Percentiles rank a stretch among this genome's conserved stretches.
Evolutionary conservation across 2,797 vertebrate species (phyloP).

Genomic region (Adelosebastes latens): DNA sequence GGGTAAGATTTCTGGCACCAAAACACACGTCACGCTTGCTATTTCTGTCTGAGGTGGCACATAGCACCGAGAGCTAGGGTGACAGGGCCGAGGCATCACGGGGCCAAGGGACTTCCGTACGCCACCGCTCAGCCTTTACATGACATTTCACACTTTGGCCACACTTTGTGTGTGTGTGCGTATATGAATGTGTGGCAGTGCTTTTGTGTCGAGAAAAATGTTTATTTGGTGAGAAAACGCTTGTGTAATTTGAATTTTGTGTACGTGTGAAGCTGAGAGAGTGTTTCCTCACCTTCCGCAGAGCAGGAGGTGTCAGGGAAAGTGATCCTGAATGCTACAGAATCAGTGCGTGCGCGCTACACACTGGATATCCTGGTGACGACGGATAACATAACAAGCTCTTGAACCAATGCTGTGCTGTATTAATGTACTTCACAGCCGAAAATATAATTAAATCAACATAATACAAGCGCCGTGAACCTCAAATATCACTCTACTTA

Average conservation of each 20-base stretch:
- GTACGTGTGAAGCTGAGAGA: conserved; percentile 22
- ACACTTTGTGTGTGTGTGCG: background rate
- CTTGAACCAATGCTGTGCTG: background rate
- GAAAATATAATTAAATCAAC: background rate
- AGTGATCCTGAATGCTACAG: conserved; percentile 14
- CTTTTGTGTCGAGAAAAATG: background rate
- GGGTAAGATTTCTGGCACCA: conserved; percentile 89
- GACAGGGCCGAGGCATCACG: conserved; percentile 67
- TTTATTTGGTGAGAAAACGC: background rate
- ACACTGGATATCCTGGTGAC: conserved; percentile 27
- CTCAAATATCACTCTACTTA: background rate
- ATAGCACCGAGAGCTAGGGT: conserved; percentile 80
- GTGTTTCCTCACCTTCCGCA: conserved; percentile 24
- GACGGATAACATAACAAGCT: background rate
- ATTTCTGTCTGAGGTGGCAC: conserved; percentile 79
- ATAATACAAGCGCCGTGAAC: background rate
- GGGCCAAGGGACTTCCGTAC: conserved; percentile 67
- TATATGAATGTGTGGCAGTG: background rate
- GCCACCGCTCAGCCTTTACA: conserved; percentile 35
- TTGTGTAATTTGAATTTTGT: background rate
- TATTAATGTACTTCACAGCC: background rate
- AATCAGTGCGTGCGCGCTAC: background rate
- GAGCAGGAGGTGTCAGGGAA: conserved; percentile 46
- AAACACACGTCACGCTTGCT: conserved; percentile 83
- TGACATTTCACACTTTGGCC: conserved; percentile 59